Percentiles rank a stretch among this genome's conserved stretches.
Conservation (phyloP, 2,113 vertebrate species). For the Platichthys stellatus region DNA sequence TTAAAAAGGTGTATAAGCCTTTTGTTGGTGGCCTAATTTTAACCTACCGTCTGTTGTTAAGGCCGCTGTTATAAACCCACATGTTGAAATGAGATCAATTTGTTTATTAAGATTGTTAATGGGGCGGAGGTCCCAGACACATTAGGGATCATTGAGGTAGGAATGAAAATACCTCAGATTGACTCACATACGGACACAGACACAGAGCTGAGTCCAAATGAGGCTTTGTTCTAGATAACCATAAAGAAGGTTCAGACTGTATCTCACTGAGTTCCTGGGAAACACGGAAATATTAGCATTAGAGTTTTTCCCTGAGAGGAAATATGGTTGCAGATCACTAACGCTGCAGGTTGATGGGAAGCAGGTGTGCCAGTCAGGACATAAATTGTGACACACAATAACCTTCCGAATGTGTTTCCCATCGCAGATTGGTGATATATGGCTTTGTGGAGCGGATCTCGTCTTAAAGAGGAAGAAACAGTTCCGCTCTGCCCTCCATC, state of each 20-base stretch:
- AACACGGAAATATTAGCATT: not conserved
- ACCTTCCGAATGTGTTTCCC: slow-evolving; percentile 36
- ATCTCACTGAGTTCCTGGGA: not conserved
- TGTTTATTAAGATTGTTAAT: too few species aligned
- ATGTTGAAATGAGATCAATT: too few species aligned
- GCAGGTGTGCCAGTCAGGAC: not conserved
- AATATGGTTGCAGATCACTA: slow-evolving; percentile 12
- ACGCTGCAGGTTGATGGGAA: not conserved
- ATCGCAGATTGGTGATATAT: slow-evolving; percentile 16
- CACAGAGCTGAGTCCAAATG: too few species aligned
- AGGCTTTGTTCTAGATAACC: too few species aligned
- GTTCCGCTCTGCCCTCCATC: not conserved
- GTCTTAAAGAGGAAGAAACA: not conserved
- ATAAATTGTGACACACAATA: slow-evolving; percentile 12
- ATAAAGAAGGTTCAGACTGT: not conserved
- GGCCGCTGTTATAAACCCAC: too few species aligned
- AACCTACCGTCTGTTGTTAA: too few species aligned
- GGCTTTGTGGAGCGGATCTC: not conserved
- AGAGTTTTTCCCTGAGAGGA: slow-evolving; percentile 1
- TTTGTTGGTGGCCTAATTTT: too few species aligned
- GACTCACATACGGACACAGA: too few species aligned
- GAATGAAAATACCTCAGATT: too few species aligned
- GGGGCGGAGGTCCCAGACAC: too few species aligned
- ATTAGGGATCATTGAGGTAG: too few species aligned
- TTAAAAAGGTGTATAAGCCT: too few species aligned